These are phyloP conservation scores for Agonopterix arenella DNA, from an alignment of 2,888 invertebrate genomes.

Conservation along the genomic window DNA sequence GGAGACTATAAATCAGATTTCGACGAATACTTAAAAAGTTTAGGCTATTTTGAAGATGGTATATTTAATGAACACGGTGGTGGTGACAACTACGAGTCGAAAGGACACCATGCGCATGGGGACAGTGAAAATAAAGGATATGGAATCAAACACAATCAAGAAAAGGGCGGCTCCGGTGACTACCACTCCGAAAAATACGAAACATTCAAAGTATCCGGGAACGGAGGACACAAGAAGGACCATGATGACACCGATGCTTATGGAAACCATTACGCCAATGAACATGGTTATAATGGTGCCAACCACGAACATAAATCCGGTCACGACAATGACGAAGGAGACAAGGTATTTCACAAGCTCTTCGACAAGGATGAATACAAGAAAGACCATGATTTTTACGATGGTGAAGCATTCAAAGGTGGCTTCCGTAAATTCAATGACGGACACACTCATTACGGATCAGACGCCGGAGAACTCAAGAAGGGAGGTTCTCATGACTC, in stretches of 20 bases:
- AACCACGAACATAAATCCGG: slow-evolving; percentile 68
- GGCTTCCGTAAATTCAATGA: slow-evolving; percentile 76
- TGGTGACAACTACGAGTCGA: slow-evolving; percentile 56
- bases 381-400: slow-evolving; percentile 83
- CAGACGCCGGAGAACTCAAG: slow-evolving; percentile 66
- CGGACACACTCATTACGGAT: slow-evolving; percentile 67
- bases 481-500: slow-evolving; percentile 74
- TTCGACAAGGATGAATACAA: slow-evolving; percentile 84
- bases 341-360: slow-evolving; percentile 81
- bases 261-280: slow-evolving; percentile 68
- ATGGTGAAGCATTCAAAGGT: slow-evolving; percentile 78
- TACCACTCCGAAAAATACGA: slow-evolving; percentile 72
- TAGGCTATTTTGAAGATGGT: slow-evolving; percentile 43
- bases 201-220: slow-evolving; percentile 69
- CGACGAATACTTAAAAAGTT: slow-evolving; percentile 48
- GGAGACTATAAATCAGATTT: slow-evolving; percentile 49
- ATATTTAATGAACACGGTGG: slow-evolving; percentile 43
- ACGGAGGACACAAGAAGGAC: slow-evolving; percentile 70
- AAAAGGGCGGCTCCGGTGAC: slow-evolving; percentile 73
- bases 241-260: slow-evolving; percentile 67
- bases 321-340: slow-evolving; percentile 78
- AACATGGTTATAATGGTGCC: slow-evolving; percentile 68
- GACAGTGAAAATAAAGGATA: slow-evolving; percentile 72
- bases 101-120: slow-evolving; percentile 62
- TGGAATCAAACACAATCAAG: slow-evolving; percentile 62